These are phyloP conservation scores for Machaerirhynchus nigripectus DNA, from an alignment of 2,113 vertebrate genomes.

Conservation along the genomic window DNA sequence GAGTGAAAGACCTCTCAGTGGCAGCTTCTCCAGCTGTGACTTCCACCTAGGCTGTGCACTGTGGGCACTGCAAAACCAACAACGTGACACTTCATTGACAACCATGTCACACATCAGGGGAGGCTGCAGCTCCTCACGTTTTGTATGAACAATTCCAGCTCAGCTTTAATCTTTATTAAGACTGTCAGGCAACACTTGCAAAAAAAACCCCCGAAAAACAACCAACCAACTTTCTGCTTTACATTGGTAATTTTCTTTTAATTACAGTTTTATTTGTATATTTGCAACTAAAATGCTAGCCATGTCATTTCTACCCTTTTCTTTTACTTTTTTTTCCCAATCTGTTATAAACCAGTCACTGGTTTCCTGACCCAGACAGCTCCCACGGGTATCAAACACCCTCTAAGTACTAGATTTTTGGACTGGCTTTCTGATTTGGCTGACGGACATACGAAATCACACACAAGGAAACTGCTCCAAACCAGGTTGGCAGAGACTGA, in stretches of 20 bases:
- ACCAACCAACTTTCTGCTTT: background rate
- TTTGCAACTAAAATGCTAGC: background rate
- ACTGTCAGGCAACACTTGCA: background rate
- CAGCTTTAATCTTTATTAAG: background rate
- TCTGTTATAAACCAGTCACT: background rate
- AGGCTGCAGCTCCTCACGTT: background rate
- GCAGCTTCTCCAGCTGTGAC: background rate
- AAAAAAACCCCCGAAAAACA: background rate
- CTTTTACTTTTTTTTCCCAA: fast-evolving
- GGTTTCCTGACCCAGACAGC: background rate
- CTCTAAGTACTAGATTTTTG: background rate
- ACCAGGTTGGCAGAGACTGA: constrained; percentile 38
- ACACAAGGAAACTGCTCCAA: constrained; percentile 2
- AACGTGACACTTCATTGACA: background rate
- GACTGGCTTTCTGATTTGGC: constrained; percentile 9
- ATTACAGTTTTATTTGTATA: background rate
- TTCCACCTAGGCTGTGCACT: background rate
- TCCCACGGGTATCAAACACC: constrained; percentile 17
- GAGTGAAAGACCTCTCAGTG: background rate
- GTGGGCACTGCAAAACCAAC: background rate
- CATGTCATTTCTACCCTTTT: background rate
- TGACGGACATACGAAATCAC: constrained; percentile 1
- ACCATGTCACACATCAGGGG: background rate
- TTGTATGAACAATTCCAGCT: background rate
- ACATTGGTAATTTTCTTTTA: background rate